Evolutionary conservation across 2,113 vertebrate species (phyloP), one percentile per base, ranked within the genome.

Genomic region (Hydrochoerus hydrochaeris): DNA sequence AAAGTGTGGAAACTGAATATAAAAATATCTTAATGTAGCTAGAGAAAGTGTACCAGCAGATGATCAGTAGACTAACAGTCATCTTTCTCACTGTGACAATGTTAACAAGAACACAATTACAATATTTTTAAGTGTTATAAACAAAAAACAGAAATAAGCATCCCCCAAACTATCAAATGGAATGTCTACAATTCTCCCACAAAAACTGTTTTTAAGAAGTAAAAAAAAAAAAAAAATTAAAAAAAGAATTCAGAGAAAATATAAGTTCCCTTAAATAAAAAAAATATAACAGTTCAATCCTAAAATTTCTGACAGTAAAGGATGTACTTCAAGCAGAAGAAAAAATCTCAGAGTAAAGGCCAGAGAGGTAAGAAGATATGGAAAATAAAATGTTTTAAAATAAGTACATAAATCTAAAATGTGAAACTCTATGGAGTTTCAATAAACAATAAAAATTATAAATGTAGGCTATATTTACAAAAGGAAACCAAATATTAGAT

Each of bases 241-340:
- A 22, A 22, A 58, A 93, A 85, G 49, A 88, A 67, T 86, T 2
- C 81, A 81, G 24, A 65, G 28, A 80, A 78, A 91, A 67, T 49
- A 88, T 8, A 67, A 35, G 28, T 10, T 88, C 69, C 58, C 4
- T 60, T 7, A 71, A 4, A 52, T 80, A 52, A 52, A 67, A 87
- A 35, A 83, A 86, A 69, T 9, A 13, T 19, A 22, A 89, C 10
- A 82, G 17, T 16, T 41, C 46, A 67, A 7, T 30, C 11, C 11
- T 73, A 57, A 88, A 91, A 95, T 41, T 44, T 38, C 26, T 88
- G 83, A 80, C 38, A 88, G 3, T 91, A 26, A 95, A 85, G 32
- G 30, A 8, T 75, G 5, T 24, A 69, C 35, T 11, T 35, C 26
- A 83, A 2, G 3, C 38, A 32, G 20, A 90, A 81, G 49, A 13